These are phyloP conservation scores for Teleogryllus occipitalis DNA, from an alignment of 1,140 invertebrate species.

Conservation along the genomic window DNA sequence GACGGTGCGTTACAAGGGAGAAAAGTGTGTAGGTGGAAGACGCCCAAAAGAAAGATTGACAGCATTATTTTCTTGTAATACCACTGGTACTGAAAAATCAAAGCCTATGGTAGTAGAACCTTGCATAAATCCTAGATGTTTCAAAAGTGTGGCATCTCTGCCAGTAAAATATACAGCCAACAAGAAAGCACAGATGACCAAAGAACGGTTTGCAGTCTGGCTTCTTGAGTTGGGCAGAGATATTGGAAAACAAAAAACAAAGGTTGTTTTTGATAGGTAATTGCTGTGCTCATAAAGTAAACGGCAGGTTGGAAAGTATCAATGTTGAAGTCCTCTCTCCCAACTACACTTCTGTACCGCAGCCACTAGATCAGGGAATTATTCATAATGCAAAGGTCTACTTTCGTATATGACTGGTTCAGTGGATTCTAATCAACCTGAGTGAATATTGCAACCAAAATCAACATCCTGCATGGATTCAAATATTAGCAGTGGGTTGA, in stretches of 20 bases:
- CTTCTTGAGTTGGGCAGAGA: not conserved
- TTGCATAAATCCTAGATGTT: not conserved
- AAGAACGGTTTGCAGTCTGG: slow-evolving; percentile 16
- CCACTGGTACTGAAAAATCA: slow-evolving; percentile 8
- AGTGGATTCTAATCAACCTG: no score
- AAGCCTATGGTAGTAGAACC: slow-evolving; percentile 1
- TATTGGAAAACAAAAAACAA: not conserved
- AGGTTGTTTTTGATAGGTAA: slow-evolving; percentile 6
- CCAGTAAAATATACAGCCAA: slow-evolving; percentile 10
- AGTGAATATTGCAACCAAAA: no score
- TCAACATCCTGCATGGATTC: no score
- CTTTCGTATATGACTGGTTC: no score
- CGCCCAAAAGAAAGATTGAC: not conserved
- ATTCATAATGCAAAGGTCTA: no score
- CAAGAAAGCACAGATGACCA: slow-evolving; percentile 11
- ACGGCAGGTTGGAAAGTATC: not conserved
- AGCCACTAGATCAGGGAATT: not conserved
- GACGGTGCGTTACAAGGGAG: slow-evolving; percentile 9
- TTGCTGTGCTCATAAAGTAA: slow-evolving; percentile 1
- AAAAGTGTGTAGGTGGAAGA: slow-evolving; percentile 14
- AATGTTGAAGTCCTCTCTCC: not conserved
- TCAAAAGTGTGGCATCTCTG: slow-evolving; percentile 11
- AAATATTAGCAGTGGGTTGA: no score
- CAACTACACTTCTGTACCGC: not conserved
- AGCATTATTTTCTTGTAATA: slow-evolving; percentile 17